phyloP scores from a whole-genome alignment of 2,113 vertebrate genomes.

The Lethenteron reissneri region DNA sequence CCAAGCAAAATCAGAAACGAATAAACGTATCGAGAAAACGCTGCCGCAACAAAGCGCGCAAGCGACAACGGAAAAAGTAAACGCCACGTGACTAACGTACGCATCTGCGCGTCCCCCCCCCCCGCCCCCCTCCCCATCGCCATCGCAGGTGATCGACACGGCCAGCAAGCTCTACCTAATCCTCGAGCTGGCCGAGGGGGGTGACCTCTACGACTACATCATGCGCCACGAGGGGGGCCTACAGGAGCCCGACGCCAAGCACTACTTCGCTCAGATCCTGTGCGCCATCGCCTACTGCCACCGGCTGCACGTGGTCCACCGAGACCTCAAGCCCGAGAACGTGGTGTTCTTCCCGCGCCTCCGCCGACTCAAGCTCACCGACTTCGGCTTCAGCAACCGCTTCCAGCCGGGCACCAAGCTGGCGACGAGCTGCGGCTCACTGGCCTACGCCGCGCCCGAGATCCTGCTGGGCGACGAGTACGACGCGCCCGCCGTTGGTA shows the following conservation, averaged over 20 bases:
- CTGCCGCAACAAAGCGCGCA: no score
- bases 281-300: slow-evolving; percentile 57
- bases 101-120: no score
- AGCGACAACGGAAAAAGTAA: no score
- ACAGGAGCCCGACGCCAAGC: slow-evolving; percentile 33
- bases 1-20: no score
- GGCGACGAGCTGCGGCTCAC: slow-evolving; percentile 53
- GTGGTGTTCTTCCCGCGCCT: slow-evolving; percentile 61
- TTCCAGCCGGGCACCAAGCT: slow-evolving; percentile 58
- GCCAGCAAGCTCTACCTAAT: slow-evolving; percentile 56
- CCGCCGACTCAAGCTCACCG: slow-evolving; percentile 50
- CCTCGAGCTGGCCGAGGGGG: slow-evolving; percentile 55
- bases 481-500: slow-evolving; percentile 49
- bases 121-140: no score
- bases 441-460: slow-evolving; percentile 55
- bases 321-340: slow-evolving; percentile 62
- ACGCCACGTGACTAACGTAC: no score
- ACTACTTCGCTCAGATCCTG: slow-evolving; percentile 52
- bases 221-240: slow-evolving; percentile 46
- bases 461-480: slow-evolving; percentile 61
- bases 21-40: no score
- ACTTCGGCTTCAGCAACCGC: slow-evolving; percentile 61
- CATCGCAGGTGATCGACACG: slow-evolving; percentile 37
- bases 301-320: slow-evolving; percentile 52
- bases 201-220: slow-evolving; percentile 65